A percentile compares a stretch with the other conserved stretches of the same genome.
phyloP scores from a whole-genome alignment of 2,797 vertebrate species.

The Spea hammondii region DNA sequence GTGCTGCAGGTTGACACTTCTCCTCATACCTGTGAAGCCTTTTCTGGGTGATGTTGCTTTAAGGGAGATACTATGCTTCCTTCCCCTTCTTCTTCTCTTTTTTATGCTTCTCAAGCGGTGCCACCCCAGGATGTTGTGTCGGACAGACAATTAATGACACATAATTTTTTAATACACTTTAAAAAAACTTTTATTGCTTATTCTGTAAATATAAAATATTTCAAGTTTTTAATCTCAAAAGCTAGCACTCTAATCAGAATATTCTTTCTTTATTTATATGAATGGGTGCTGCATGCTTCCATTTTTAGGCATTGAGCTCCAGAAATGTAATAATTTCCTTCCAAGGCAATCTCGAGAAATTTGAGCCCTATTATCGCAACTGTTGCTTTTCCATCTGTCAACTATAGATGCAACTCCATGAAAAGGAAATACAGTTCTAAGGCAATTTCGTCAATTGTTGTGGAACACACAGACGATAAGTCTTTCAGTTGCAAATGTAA shows the following conservation, averaged over 20 bases:
- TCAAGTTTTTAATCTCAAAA: background rate
- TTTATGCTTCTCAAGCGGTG: too few relatives aligned
- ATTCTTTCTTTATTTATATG: background rate
- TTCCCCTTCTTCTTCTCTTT: too few relatives aligned
- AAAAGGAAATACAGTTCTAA: slow-evolving; percentile 1
- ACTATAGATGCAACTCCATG: slow-evolving; percentile 3
- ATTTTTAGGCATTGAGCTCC: background rate
- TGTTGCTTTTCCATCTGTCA: slow-evolving; percentile 6
- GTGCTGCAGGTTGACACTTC: too few relatives aligned
- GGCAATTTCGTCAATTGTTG: slow-evolving; percentile 5
- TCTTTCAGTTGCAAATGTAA: slow-evolving; percentile 15
- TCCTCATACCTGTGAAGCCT: too few relatives aligned
- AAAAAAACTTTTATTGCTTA: too few relatives aligned
- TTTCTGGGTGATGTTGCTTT: too few relatives aligned
- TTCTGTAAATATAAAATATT: background rate
- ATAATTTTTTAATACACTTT: too few relatives aligned
- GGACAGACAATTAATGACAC: too few relatives aligned
- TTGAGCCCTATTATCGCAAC: background rate
- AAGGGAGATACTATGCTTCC: too few relatives aligned
- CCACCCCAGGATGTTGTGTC: too few relatives aligned
- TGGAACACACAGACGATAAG: slow-evolving; percentile 11
- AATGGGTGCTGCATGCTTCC: background rate
- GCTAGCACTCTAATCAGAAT: background rate
- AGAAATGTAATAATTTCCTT: background rate
- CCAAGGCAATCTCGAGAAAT: background rate